Conservation (phyloP, 2,888 invertebrate genomes). For the Drosophila barbarae region DNA sequence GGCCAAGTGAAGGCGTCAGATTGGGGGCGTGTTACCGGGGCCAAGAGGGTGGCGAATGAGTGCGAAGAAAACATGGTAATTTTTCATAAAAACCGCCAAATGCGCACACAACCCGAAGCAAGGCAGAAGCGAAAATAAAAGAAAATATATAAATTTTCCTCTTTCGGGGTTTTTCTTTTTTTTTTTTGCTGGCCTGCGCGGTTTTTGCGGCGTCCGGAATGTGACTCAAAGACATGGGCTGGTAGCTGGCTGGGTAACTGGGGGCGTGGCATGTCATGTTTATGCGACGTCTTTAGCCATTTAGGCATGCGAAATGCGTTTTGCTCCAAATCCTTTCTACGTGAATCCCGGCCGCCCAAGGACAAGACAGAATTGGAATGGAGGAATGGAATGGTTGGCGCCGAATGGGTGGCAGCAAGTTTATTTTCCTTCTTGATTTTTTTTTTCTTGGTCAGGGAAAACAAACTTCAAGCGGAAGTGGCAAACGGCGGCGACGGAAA, state of each 20-base stretch:
- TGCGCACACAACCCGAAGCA: conserved; percentile 73
- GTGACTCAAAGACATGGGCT: conserved; percentile 60
- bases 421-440: not conserved
- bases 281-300: conserved; percentile 74
- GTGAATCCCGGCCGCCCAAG: conserved; percentile 55
- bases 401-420: conserved; percentile 36
- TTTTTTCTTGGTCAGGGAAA: conserved; percentile 41
- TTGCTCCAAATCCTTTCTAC: conserved; percentile 70
- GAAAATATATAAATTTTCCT: conserved; percentile 40
- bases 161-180: not conserved
- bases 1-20: conserved; percentile 35
- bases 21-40: conserved; percentile 32
- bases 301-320: conserved; percentile 73
- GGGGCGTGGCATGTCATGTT: conserved; percentile 63
- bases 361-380: conserved; percentile 47
- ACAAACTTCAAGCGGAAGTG: conserved; percentile 62
- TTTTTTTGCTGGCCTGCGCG: conserved; percentile 59
- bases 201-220: conserved; percentile 57
- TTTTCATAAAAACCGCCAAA: conserved; percentile 74
- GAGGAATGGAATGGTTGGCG: not conserved
- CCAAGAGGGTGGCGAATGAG: conserved; percentile 53
- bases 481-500: conserved; percentile 55
- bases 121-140: conserved; percentile 48
- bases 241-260: conserved; percentile 16
- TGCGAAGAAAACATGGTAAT: conserved; percentile 74